A percentile compares a stretch with the other conserved stretches of the same genome.
Conservation (phyloP, 2,797 vertebrate genomes). For the Gadopsis bispinosus region DNA sequence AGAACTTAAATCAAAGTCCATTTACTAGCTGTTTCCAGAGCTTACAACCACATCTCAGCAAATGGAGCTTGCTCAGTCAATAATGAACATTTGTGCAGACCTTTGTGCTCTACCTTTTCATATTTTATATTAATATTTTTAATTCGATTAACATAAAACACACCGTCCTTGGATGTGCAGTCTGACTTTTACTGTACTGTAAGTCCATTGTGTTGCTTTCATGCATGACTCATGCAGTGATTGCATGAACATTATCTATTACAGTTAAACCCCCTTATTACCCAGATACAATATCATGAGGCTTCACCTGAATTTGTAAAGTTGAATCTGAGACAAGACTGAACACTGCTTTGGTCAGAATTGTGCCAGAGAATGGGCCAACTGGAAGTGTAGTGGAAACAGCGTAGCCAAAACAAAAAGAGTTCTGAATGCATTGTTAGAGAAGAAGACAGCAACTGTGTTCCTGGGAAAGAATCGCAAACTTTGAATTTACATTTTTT, state of each 20-base stretch:
- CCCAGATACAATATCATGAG: conserved; percentile 39
- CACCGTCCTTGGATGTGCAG: background rate
- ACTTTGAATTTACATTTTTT: conserved; percentile 19
- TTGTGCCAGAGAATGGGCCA: conserved; percentile 14
- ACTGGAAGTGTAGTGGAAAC: conserved; percentile 26
- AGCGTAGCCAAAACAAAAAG: conserved; percentile 18
- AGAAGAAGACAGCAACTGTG: conserved; percentile 19
- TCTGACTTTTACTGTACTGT: background rate
- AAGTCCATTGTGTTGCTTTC: conserved; percentile 28
- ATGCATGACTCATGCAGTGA: conserved; percentile 15
- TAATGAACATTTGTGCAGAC: background rate
- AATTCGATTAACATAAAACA: background rate
- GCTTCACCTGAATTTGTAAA: conserved; percentile 27
- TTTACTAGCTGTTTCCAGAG: background rate
- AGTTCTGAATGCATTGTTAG: conserved; percentile 22
- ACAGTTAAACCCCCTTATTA: conserved; percentile 39
- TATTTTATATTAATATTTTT: background rate
- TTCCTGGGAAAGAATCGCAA: conserved; percentile 37
- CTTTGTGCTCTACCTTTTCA: background rate
- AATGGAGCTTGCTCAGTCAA: background rate
- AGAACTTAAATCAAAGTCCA: background rate
- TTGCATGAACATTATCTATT: conserved; percentile 32
- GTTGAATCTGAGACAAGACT: conserved; percentile 44
- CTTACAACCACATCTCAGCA: background rate
- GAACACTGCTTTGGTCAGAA: conserved; percentile 27